These are phyloP conservation scores for Lepilemur ruficaudatus DNA, from an alignment of 2,797 vertebrate genomes.

Conservation along the genomic window DNA sequence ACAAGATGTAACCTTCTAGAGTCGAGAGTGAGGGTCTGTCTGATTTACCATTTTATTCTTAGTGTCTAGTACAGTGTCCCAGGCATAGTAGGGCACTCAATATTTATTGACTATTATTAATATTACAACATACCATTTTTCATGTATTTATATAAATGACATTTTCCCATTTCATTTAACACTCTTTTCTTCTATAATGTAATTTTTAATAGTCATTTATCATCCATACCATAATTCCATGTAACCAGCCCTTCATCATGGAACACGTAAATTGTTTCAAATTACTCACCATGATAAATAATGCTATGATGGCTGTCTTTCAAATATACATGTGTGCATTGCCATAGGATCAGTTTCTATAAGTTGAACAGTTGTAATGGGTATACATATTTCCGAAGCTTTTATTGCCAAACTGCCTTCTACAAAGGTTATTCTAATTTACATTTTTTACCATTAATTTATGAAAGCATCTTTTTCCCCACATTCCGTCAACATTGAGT, in stretches of 20 bases:
- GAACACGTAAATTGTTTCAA: slow-evolving; percentile 36
- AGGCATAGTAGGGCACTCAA: neutral
- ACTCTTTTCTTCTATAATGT: slow-evolving; percentile 2
- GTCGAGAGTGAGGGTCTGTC: neutral
- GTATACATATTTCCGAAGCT: neutral
- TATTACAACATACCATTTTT: neutral
- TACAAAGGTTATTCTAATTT: slow-evolving; percentile 55
- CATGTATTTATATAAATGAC: slow-evolving; percentile 9
- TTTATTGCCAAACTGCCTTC: slow-evolving; percentile 34
- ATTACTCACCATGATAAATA: slow-evolving; percentile 45
- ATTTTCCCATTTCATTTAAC: slow-evolving; percentile 45
- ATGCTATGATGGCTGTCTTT: neutral
- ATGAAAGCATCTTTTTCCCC: neutral
- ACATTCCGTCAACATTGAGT: neutral
- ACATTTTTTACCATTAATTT: slow-evolving; percentile 26
- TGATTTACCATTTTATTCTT: neutral
- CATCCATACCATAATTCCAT: slow-evolving; percentile 21
- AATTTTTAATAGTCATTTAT: slow-evolving; percentile 42
- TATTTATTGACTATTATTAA: neutral
- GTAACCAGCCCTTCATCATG: neutral
- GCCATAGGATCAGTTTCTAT: slow-evolving; percentile 9
- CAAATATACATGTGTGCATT: neutral
- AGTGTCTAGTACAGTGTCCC: neutral
- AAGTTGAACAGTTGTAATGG: neutral
- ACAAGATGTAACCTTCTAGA: neutral